A percentile compares a stretch with the other conserved stretches of the same genome.
Evolutionary conservation across 2,797 vertebrate species (phyloP).

Genomic region (Chelon auratus): DNA sequence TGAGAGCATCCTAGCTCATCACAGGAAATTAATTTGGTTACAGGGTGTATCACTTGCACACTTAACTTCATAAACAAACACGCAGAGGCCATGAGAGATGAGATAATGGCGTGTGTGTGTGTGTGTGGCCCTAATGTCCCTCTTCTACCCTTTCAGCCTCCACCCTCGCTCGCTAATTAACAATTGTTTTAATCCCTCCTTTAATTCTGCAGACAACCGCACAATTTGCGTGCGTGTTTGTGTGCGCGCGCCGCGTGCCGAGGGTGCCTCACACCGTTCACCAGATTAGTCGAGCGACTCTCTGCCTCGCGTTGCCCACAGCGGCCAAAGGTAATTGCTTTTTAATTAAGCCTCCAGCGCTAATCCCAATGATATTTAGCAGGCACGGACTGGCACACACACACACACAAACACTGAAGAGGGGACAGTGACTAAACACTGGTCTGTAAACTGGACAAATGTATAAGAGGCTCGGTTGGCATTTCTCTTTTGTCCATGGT

Average conservation of each 20-base stretch:
- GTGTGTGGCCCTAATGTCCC: conserved; percentile 23
- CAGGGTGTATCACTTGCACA: conserved; percentile 47
- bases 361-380: conserved; percentile 84
- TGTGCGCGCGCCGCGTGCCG: conserved; percentile 27
- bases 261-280: conserved; percentile 65
- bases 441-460: conserved; percentile 53
- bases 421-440: conserved; percentile 35
- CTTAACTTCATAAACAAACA: conserved; percentile 67
- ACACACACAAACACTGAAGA: conserved; percentile 34
- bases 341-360: conserved; percentile 83
- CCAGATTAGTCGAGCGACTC: conserved; percentile 69
- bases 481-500: conserved; percentile 51
- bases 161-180: conserved; percentile 66
- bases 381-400: conserved; percentile 48
- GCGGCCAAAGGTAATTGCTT: conserved; percentile 82
- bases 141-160: conserved; percentile 24
- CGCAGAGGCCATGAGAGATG: conserved; percentile 27
- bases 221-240: conserved; percentile 41
- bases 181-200: conserved; percentile 72
- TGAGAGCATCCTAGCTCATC: background rate
- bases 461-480: conserved; percentile 53
- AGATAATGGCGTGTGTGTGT: conserved; percentile 1
- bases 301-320: conserved; percentile 65
- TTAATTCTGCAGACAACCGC: conserved; percentile 67
- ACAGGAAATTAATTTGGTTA: conserved; percentile 28